A percentile compares a stretch with the other conserved stretches of the same genome.
Conservation (phyloP, 2,888 invertebrate genomes). For the Dicyrtoma fusca region DNA sequence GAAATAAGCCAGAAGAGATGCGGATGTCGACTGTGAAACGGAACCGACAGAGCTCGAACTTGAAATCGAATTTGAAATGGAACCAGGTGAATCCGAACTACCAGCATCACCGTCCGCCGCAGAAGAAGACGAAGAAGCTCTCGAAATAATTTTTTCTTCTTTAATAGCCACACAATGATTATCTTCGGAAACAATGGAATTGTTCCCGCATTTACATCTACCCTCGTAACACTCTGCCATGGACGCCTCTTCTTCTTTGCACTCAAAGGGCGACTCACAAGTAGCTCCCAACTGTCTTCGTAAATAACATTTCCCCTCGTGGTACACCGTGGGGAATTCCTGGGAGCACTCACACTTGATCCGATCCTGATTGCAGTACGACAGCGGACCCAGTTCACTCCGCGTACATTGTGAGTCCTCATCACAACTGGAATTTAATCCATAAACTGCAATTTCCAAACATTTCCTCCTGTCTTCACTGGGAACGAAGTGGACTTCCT, state of each 20-base stretch:
- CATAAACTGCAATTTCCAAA: constrained; percentile 44
- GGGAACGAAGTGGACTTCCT: constrained; percentile 42
- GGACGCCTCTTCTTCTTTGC: constrained; percentile 42
- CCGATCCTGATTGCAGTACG: constrained; percentile 39
- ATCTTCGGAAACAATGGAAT: not conserved
- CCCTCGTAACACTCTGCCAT: constrained; percentile 47
- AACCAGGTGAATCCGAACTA: too few relatives aligned
- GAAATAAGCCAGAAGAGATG: too few relatives aligned
- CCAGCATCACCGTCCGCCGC: too few relatives aligned
- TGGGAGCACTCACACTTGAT: constrained; percentile 49
- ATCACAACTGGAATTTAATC: constrained; percentile 47
- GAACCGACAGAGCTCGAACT: too few relatives aligned
- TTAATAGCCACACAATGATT: not conserved
- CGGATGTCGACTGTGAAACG: too few relatives aligned
- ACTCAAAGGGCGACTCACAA: constrained; percentile 47
- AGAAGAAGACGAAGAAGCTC: not conserved
- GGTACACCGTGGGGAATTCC: constrained; percentile 45
- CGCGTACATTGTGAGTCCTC: constrained; percentile 48
- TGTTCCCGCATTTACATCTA: constrained; percentile 45
- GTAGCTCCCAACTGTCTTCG: constrained; percentile 44
- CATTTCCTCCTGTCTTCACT: constrained; percentile 52
- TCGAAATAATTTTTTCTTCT: not conserved
- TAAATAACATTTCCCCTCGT: constrained; percentile 46
- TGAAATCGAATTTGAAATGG: too few relatives aligned
- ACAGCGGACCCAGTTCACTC: constrained; percentile 43